phyloP scores from a whole-genome alignment of 2,888 invertebrate genomes.

The Caenorhabditis becei region DNA sequence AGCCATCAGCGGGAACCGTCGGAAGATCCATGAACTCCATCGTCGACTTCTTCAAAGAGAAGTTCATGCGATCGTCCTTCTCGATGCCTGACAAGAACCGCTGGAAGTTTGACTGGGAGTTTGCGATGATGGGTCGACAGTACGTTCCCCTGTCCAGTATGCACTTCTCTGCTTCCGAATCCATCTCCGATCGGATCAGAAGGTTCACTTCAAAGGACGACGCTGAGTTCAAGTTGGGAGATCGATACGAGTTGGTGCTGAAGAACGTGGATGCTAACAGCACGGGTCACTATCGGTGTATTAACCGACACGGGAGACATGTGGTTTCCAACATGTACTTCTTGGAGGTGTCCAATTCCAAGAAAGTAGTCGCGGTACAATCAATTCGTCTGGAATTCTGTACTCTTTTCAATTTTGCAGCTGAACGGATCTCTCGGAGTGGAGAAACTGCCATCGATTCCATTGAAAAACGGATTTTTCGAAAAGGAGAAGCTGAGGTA shows the following conservation, averaged over 20 bases:
- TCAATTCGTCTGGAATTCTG: background rate
- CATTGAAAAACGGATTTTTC: constrained; percentile 29
- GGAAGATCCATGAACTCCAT: constrained; percentile 54
- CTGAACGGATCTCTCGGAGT: constrained; percentile 14
- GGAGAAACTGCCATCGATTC: constrained; percentile 1
- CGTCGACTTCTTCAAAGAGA: constrained; percentile 66
- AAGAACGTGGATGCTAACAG: constrained; percentile 58
- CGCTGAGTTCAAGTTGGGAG: constrained; percentile 58
- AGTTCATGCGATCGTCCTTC: constrained; percentile 48
- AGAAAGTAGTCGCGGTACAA: constrained; percentile 36
- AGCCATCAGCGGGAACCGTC: constrained; percentile 65
- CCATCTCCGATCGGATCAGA: constrained; percentile 60
- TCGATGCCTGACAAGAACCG: constrained; percentile 48
- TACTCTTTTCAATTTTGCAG: background rate
- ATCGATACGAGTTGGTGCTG: constrained; percentile 64
- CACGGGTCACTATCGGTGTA: constrained; percentile 67
- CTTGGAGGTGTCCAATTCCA: constrained; percentile 52
- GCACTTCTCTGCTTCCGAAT: constrained; percentile 56
- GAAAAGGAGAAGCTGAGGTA: constrained; percentile 17
- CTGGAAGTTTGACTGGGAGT: constrained; percentile 70
- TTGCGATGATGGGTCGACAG: constrained; percentile 51
- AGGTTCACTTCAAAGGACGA: constrained; percentile 62
- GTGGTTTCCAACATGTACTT: constrained; percentile 60
- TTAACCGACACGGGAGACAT: constrained; percentile 51
- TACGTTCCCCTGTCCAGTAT: constrained; percentile 62